A percentile compares a stretch with the other conserved stretches of the same genome.
These are phyloP conservation scores for Zingel zingel DNA, from an alignment of 2,113 vertebrate species.

Conservation along the genomic window DNA sequence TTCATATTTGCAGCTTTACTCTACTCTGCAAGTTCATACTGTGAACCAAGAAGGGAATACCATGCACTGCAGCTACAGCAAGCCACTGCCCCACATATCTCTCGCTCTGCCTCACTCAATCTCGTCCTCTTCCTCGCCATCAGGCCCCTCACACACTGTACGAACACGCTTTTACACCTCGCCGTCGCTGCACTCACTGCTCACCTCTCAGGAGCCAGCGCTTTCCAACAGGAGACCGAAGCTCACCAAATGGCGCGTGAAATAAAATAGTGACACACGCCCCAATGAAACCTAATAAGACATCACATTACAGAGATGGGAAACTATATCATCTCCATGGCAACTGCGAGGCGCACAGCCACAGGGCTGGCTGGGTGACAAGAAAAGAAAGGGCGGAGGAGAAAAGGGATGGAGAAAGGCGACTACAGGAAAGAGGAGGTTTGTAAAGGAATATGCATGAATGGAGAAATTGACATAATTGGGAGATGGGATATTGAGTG, in stretches of 20 bases:
- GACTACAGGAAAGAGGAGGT: constrained; percentile 34
- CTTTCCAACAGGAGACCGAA: constrained; percentile 58
- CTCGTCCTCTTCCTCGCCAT: constrained; percentile 47
- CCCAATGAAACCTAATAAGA: constrained; percentile 83
- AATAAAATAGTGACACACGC: constrained; percentile 83
- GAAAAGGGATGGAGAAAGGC: constrained; percentile 54
- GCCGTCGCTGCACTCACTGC: constrained; percentile 54
- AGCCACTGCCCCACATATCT: constrained; percentile 34
- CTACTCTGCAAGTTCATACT: constrained; percentile 46
- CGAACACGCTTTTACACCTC: constrained; percentile 32
- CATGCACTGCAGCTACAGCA: constrained; percentile 19
- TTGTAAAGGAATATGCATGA: constrained; percentile 58
- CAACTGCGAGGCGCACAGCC: constrained; percentile 79
- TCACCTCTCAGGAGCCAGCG: constrained; percentile 57
- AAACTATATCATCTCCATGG: constrained; percentile 85
- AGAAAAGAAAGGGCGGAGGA: constrained; percentile 66
- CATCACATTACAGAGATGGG: constrained; percentile 83
- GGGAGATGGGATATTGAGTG: constrained; percentile 29
- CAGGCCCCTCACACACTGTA: constrained; percentile 12
- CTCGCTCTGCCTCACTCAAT: constrained; percentile 47
- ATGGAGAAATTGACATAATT: constrained; percentile 42
- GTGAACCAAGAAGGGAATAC: constrained; percentile 22
- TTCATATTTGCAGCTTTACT: background rate
- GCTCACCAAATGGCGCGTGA: constrained; percentile 81
- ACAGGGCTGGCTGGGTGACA: constrained; percentile 77